phyloP scores from a whole-genome alignment of 2,888 invertebrate species.

The Acanthosepion pharaonis region DNA sequence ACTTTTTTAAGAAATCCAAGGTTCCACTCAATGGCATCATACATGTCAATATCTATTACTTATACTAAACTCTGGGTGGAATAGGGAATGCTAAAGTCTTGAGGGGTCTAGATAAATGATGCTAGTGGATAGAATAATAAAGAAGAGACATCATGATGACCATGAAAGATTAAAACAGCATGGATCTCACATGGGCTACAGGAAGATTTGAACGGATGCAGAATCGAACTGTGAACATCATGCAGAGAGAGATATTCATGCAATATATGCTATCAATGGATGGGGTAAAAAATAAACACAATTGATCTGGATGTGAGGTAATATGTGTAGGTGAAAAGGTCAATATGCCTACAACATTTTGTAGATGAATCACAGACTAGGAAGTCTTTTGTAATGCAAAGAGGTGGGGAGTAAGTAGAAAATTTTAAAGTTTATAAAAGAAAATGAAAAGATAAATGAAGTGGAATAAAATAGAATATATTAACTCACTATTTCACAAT shows the following conservation, averaged over 20 bases:
- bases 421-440: background rate
- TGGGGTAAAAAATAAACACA: background rate
- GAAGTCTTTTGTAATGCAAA: background rate
- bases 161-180: background rate
- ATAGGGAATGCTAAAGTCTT: background rate
- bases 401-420: background rate
- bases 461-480: background rate
- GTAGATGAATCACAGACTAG: background rate
- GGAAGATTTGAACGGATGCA: background rate
- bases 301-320: background rate
- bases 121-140: background rate
- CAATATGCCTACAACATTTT: background rate
- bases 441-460: background rate
- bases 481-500: background rate
- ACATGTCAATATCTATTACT: background rate
- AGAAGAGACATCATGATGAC: background rate
- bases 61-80: background rate
- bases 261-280: background rate
- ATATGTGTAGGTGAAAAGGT: background rate
- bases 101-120: background rate
- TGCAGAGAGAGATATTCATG: background rate
- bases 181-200: background rate
- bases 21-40: background rate
- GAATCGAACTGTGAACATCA: background rate
- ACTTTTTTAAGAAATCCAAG: background rate